A percentile compares a stretch with the other conserved stretches of the same genome.
phyloP scores from a whole-genome alignment of 2,113 vertebrate genomes.

The Gymnobelideus leadbeateri region DNA sequence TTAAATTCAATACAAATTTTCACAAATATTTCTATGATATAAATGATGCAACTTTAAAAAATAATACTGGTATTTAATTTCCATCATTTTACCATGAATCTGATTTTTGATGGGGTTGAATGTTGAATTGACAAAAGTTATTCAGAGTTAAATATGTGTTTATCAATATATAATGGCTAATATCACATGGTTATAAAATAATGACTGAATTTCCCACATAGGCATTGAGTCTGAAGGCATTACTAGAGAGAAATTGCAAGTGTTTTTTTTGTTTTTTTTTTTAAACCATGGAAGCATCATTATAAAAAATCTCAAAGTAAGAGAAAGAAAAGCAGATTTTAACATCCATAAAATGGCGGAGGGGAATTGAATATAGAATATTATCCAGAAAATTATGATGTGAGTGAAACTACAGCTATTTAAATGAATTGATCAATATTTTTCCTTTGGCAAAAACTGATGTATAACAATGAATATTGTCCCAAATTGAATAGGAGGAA shows the following conservation, averaged over 20 bases:
- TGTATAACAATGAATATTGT: neutral
- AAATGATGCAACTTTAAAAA: no score
- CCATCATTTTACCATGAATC: neutral
- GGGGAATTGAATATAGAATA: neutral
- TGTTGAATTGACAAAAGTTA: neutral
- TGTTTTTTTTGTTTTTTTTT: neutral
- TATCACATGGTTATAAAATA: neutral
- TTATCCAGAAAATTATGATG: neutral
- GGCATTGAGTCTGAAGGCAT: neutral
- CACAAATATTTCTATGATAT: neutral
- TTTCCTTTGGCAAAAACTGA: neutral
- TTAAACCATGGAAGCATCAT: neutral
- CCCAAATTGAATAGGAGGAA: neutral
- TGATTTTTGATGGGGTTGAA: neutral
- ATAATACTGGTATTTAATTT: neutral
- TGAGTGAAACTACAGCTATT: neutral
- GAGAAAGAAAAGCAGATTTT: neutral
- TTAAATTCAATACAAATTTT: neutral
- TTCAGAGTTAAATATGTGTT: neutral
- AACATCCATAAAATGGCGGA: neutral
- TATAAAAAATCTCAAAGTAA: neutral
- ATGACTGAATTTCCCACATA: neutral
- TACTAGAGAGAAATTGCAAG: neutral
- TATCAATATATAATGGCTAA: neutral
- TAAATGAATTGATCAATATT: neutral